These are phyloP conservation scores for Neotoxoptera formosana DNA, from an alignment of 1,140 invertebrate species.

Conservation along the genomic window DNA sequence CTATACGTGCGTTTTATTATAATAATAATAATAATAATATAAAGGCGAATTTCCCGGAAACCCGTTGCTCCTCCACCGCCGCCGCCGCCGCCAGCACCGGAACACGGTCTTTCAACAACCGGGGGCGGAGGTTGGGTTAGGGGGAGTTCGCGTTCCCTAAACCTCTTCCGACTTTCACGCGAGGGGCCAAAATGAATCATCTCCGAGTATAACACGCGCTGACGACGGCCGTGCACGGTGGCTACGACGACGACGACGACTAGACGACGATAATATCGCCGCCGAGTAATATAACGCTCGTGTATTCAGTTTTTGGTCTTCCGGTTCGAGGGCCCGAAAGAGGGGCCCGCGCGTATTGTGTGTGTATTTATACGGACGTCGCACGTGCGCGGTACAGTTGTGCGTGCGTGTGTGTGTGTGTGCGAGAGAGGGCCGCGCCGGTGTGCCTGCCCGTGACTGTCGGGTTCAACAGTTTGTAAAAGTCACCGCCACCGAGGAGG, in stretches of 20 bases:
- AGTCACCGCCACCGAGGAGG: not conserved
- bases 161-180: not conserved
- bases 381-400: not conserved
- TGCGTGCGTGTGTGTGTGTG: not conserved
- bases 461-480: constrained; percentile 38
- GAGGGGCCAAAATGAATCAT: constrained; percentile 24
- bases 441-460: constrained; percentile 29
- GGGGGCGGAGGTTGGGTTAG: too few relatives aligned
- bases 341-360: not conserved
- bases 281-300: constrained; percentile 3
- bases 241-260: not conserved
- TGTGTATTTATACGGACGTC: not conserved
- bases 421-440: not conserved
- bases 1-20: constrained; percentile 34
- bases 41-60: constrained; percentile 14
- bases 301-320: not conserved
- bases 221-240: not conserved
- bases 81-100: not conserved
- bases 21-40: constrained; percentile 37
- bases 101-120: not conserved
- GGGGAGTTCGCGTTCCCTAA: not conserved
- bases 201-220: not conserved
- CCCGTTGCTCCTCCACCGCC: not conserved
- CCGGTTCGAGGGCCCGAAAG: too few relatives aligned
- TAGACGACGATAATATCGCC: not conserved